Conservation (phyloP, 64 coral and sea anemone genomes). For the Actinia equina region DNA sequence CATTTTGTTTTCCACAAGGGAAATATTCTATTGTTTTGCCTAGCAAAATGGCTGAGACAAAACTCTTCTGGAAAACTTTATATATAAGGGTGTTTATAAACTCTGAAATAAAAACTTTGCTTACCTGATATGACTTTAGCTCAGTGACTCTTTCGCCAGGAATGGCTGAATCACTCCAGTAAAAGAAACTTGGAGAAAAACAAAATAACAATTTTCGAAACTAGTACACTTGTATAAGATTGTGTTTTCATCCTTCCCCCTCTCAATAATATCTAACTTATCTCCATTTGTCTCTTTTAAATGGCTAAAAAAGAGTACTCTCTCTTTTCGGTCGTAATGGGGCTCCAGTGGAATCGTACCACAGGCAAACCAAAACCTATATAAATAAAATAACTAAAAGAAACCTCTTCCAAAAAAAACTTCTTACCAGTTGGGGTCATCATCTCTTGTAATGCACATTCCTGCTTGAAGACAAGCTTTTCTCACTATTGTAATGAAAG, state of each 20-base stretch:
- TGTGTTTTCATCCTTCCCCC: neutral
- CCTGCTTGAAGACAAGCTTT: conserved; percentile 48
- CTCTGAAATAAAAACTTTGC: neutral
- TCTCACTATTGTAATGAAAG: conserved; percentile 5
- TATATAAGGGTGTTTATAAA: too few species aligned
- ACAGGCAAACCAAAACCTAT: too few species aligned
- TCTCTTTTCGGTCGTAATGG: too few species aligned
- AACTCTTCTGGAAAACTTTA: too few species aligned
- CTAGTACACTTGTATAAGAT: neutral
- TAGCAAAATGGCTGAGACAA: too few species aligned
- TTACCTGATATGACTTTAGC: conserved; percentile 88
- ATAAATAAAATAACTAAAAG: too few species aligned
- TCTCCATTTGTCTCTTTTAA: too few species aligned
- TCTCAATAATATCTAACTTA: too few species aligned
- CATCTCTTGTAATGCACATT: conserved; percentile 63
- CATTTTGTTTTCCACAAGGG: too few species aligned
- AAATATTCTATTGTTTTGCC: too few species aligned
- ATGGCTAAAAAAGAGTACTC: too few species aligned
- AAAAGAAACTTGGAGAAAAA: conserved; percentile 65
- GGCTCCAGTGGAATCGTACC: too few species aligned
- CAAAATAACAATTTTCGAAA: neutral
- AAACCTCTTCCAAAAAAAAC: neutral
- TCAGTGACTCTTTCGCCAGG: conserved; percentile 83
- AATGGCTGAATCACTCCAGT: conserved; percentile 89
- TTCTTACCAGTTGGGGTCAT: conserved; percentile 60